phyloP scores from a whole-genome alignment of 2,888 invertebrate genomes.

The Sympetrum striolatum region DNA sequence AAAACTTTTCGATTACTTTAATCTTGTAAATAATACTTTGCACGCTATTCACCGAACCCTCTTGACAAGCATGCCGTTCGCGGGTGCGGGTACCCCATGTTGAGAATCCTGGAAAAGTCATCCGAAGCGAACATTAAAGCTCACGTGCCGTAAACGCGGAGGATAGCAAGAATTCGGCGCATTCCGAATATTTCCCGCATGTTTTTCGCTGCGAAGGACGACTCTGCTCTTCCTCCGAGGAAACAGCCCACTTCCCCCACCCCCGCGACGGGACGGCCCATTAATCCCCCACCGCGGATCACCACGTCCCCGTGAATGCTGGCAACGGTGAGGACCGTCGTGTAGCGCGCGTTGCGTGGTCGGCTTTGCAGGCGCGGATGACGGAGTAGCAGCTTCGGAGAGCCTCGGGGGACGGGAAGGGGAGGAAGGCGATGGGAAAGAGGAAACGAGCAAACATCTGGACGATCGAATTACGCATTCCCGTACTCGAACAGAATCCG shows the following conservation, averaged over 20 bases:
- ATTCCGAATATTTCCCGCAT: background rate
- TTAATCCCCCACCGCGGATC: conserved; percentile 33
- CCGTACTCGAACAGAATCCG: background rate
- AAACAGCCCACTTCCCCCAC: conserved; percentile 55
- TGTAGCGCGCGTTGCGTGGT: conserved; percentile 34
- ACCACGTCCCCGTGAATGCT: conserved; percentile 34
- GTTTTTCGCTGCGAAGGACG: conserved; percentile 47
- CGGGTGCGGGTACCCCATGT: too few species aligned
- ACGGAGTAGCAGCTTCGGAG: background rate
- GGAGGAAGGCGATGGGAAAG: background rate
- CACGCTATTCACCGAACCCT: too few species aligned
- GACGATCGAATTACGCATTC: background rate
- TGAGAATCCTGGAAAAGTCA: too few species aligned
- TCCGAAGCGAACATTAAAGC: too few species aligned
- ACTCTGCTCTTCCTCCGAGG: background rate
- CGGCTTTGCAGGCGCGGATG: conserved; percentile 30
- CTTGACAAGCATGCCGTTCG: too few species aligned
- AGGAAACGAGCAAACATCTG: background rate
- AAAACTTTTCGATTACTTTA: too few species aligned
- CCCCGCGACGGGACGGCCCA: conserved; percentile 55
- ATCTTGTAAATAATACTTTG: too few species aligned
- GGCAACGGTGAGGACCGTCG: conserved; percentile 12
- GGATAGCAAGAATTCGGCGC: background rate
- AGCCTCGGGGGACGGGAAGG: background rate
- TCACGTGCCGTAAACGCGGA: too few species aligned